Percentiles rank a stretch among this genome's conserved stretches.
These are phyloP conservation scores for Metellina segmentata DNA, from an alignment of 2,888 invertebrate genomes.

Conservation along the genomic window DNA sequence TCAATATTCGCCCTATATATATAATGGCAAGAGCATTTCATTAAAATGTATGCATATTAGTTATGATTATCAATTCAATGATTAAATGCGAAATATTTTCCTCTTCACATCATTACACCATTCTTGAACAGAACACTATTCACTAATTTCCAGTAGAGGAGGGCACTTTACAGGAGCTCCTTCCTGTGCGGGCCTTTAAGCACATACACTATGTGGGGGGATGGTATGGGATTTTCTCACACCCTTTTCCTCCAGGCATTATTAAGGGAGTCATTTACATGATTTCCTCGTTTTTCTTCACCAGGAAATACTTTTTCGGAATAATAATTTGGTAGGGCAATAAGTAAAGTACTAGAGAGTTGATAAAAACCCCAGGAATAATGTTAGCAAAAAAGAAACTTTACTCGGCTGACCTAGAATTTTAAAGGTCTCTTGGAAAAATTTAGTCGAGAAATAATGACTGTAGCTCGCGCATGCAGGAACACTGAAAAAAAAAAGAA, in stretches of 20 bases:
- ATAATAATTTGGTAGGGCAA: slow-evolving; percentile 58
- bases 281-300: slow-evolving; percentile 56
- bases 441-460: slow-evolving; percentile 39
- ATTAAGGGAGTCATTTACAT: slow-evolving; percentile 71
- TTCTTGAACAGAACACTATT: not conserved
- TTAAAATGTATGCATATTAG: too few species aligned
- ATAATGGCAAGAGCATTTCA: too few species aligned
- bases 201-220: not conserved
- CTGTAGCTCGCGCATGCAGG: not conserved
- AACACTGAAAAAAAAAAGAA: slow-evolving; percentile 2
- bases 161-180: not conserved
- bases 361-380: slow-evolving; percentile 45
- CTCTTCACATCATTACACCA: not conserved
- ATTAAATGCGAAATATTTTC: too few species aligned
- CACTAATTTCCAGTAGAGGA: not conserved
- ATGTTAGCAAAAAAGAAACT: slow-evolving; percentile 1
- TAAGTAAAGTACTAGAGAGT: slow-evolving; percentile 44
- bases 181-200: not conserved
- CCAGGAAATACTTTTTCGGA: slow-evolving; percentile 49
- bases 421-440: slow-evolving; percentile 42
- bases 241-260: slow-evolving; percentile 17
- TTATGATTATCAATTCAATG: too few species aligned
- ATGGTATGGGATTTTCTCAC: not conserved
- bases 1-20: too few species aligned
- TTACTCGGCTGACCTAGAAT: slow-evolving; percentile 6